Evolutionary conservation across 2,888 invertebrate genomes (phyloP).

Genomic region (Dynastes tityus): DNA sequence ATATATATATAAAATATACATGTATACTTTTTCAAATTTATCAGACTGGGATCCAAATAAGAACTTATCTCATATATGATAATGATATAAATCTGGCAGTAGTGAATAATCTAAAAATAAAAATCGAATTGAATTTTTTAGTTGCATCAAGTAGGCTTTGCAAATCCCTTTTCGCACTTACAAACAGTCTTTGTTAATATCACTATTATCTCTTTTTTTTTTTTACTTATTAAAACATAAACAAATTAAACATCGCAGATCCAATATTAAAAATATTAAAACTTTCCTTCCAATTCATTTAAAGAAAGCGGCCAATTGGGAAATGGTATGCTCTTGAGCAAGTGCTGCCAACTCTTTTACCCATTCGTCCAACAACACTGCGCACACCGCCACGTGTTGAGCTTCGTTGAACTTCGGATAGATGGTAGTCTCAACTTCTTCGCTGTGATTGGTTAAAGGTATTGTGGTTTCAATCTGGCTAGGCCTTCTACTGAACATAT

Average conservation of each 20-base stretch:
- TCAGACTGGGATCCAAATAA: neutral
- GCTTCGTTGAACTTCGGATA: constrained; percentile 69
- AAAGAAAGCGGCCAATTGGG: constrained; percentile 72
- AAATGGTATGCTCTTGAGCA: constrained; percentile 92
- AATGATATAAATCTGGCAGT: constrained; percentile 35
- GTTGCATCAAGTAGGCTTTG: neutral
- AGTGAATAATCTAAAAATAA: constrained; percentile 28
- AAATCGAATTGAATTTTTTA: neutral
- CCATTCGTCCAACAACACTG: constrained; percentile 95
- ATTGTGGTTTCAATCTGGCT: constrained; percentile 67
- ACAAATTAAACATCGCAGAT: constrained; percentile 21
- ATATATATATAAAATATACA: constrained; percentile 18
- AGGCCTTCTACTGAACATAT: constrained; percentile 73
- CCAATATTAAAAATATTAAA: constrained; percentile 15
- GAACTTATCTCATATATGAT: neutral
- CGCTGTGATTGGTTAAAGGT: constrained; percentile 60
- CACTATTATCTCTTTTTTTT: constrained; percentile 7
- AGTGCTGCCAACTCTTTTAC: constrained; percentile 95
- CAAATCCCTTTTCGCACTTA: neutral
- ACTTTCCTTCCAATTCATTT: constrained; percentile 57
- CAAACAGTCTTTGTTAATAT: constrained; percentile 40
- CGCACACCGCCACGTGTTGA: constrained; percentile 82
- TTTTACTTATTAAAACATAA: neutral
- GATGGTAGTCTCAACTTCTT: constrained; percentile 62
- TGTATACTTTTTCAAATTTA: neutral